Base-by-base conservation (phyloP, 2,888 invertebrate species). In the Xestia xanthographa region DNA sequence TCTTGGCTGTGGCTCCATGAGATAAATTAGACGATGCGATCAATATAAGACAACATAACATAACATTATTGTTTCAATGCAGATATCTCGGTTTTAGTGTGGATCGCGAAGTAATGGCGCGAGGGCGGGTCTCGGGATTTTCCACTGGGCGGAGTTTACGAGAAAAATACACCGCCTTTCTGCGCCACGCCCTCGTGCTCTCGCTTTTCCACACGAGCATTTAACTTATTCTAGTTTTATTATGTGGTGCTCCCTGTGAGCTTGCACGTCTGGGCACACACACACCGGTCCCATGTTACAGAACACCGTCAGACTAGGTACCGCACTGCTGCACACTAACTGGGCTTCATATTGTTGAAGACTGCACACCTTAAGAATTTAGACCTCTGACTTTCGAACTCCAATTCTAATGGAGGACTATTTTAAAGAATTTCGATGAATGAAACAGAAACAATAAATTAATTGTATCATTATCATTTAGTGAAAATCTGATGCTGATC, bases 101-200 rank as follows among this genome's bases (percentile, higher is more conserved):
- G 77, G 65, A 86, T 76, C 79, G 88, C 85, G 86, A 87, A 80
- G 88, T 88, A 94, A 95, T 95, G 95, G 95, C 94, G 94, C 85
- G 86, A 90, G 94, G 95, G 95, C 93, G 95, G 90, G 88, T 90
- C 79, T 66, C 62, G 70, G 71, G 90, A 91, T 92, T 95, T 95
- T 95, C 93, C 85, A 81, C 90, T 95, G 96, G 96, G 96, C 95
- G 96, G 96, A 90, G 95, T 92, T 91, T 87, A 74, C 76, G 91
- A 92, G 94, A 96, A 96, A 96, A 96, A 95, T 94, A 86, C 85
- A 89, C 92, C 96, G 95, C 96, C 96, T 95, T 94, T 90, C 89
- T 72, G 65, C 63, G 92, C 95, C 95, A 96, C 96, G 96, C 96
- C 96, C 92, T 93, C 84, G 82, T 74, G 83, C 85, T 88, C 87